These are phyloP conservation scores for Barnardius zonarius DNA, from an alignment of 2,113 vertebrate genomes.

Conservation along the genomic window DNA sequence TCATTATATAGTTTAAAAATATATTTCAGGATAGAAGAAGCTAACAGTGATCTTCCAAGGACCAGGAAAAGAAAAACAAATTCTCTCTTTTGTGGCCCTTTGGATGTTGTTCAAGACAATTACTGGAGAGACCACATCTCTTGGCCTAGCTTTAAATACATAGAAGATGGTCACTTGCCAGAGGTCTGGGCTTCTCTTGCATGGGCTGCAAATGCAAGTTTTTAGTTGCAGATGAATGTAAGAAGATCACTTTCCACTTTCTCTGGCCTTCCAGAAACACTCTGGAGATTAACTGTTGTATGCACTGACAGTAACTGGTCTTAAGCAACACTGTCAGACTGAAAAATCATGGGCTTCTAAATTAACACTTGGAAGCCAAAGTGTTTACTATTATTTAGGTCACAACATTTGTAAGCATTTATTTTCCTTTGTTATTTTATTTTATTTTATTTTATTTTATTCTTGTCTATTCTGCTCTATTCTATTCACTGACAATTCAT, in stretches of 20 bases:
- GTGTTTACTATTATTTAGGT: background rate
- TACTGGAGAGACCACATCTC: background rate
- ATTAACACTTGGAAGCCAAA: background rate
- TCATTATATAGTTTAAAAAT: background rate
- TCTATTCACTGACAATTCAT: too few species aligned
- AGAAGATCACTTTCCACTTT: background rate
- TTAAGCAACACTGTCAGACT: background rate
- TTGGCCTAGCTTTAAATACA: background rate
- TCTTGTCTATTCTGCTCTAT: too few species aligned
- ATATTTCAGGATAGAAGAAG: background rate
- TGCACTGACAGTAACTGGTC: background rate
- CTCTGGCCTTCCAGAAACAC: background rate
- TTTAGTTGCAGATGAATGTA: background rate
- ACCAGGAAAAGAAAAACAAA: background rate
- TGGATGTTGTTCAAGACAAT: background rate
- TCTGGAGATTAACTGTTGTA: background rate
- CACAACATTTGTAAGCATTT: background rate
- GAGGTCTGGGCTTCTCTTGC: background rate
- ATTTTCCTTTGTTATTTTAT: background rate
- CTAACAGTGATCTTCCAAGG: background rate
- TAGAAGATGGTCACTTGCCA: background rate
- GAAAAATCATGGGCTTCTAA: background rate
- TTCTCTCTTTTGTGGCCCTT: background rate
- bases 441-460: background rate
- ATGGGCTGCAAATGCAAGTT: background rate